These are phyloP conservation scores for Eptatretus atami DNA, from an alignment of 2,797 vertebrate genomes.

Conservation along the genomic window DNA sequence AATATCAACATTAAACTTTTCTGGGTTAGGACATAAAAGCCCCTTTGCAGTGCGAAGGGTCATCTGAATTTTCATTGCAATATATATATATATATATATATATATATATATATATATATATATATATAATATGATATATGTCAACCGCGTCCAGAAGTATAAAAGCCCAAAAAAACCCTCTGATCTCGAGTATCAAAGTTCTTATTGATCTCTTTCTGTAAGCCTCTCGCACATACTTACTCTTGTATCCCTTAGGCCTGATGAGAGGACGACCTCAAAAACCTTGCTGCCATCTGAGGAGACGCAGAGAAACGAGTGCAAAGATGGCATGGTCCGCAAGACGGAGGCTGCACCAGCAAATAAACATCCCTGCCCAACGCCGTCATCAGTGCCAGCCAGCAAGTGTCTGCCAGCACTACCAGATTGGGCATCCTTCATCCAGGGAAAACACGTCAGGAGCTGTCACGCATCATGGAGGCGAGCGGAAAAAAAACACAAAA, in stretches of 20 bases:
- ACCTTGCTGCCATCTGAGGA: neutral
- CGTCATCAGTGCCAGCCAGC: neutral
- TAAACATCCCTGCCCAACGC: neutral
- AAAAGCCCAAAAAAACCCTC: too few relatives aligned
- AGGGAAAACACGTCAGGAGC: neutral
- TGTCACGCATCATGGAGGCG: neutral
- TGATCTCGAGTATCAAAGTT: too few relatives aligned
- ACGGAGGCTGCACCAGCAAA: neutral
- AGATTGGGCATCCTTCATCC: neutral
- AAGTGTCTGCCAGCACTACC: neutral
- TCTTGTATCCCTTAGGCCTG: neutral
- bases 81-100: too few relatives aligned
- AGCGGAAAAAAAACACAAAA: neutral
- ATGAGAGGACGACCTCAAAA: neutral
- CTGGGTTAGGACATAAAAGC: too few relatives aligned
- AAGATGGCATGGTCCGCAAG: neutral
- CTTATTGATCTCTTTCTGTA: too few relatives aligned
- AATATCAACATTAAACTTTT: too few relatives aligned
- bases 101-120: too few relatives aligned
- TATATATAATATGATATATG: too few relatives aligned
- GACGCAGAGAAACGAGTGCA: neutral
- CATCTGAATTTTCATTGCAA: too few relatives aligned
- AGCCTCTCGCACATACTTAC: neutral
- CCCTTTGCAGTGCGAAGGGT: too few relatives aligned
- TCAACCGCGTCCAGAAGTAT: too few relatives aligned